These are phyloP conservation scores for Clarias batrachus DNA, from an alignment of 2,113 vertebrate genomes.

Conservation along the genomic window DNA sequence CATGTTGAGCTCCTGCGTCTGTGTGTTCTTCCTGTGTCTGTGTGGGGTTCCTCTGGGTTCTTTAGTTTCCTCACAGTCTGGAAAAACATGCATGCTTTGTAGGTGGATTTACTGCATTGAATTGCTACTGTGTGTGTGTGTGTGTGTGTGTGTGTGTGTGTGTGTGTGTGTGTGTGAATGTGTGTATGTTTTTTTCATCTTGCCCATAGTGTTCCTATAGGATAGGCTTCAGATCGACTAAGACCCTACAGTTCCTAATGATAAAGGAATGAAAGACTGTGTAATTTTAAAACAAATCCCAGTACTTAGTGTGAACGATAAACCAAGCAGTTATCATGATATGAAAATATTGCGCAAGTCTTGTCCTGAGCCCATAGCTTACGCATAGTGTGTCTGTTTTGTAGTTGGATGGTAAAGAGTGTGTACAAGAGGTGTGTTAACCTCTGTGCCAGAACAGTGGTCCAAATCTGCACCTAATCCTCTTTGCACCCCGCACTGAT, in stretches of 20 bases:
- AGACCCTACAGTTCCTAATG: not conserved
- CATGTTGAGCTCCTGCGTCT: not conserved
- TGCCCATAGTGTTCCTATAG: not conserved
- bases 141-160: not conserved
- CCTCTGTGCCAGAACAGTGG: constrained; percentile 46
- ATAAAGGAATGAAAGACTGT: not conserved
- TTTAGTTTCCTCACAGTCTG: not conserved
- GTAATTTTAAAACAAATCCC: not conserved
- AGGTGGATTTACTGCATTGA: not conserved
- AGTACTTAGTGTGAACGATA: not conserved
- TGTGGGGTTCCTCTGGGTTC: not conserved
- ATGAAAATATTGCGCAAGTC: not conserved
- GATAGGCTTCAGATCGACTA: not conserved
- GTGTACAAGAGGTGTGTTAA: constrained; percentile 48
- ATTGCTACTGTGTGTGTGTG: not conserved
- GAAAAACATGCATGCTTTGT: not conserved
- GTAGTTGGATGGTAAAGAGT: constrained; percentile 51
- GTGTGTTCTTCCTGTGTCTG: not conserved
- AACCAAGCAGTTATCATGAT: not conserved
- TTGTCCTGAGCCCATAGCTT: constrained; percentile 21
- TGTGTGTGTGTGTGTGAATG: not conserved
- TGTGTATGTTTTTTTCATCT: not conserved
- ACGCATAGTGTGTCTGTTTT: not conserved
- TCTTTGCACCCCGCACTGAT: constrained; percentile 57
- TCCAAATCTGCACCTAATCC: constrained; percentile 65